These are phyloP conservation scores for Aphis gossypii DNA, from an alignment of 1,140 invertebrate genomes.

Conservation along the genomic window DNA sequence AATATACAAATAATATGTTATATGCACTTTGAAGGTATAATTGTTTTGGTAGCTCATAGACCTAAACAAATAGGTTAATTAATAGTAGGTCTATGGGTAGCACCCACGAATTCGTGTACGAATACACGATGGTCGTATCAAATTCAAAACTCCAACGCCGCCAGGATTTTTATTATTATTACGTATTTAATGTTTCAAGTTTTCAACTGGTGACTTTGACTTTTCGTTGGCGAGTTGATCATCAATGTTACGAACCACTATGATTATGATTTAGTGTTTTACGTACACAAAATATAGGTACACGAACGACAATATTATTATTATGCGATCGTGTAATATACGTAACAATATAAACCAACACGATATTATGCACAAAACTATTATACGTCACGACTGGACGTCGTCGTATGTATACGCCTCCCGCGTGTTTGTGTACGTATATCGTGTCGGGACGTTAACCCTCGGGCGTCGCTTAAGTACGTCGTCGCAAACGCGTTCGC, in stretches of 20 bases:
- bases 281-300: neutral
- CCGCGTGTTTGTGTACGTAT: neutral
- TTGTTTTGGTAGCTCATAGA: neutral
- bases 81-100: too few relatives aligned
- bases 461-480: conserved; percentile 28
- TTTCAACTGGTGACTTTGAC: neutral
- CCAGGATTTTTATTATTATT: neutral
- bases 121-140: too few relatives aligned
- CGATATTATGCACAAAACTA: neutral
- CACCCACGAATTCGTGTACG: too few relatives aligned
- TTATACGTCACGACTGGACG: neutral
- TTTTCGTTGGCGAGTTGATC: neutral
- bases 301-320: neutral
- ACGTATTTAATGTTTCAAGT: neutral
- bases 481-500: neutral
- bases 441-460: conserved; percentile 25
- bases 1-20: too few relatives aligned
- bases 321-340: neutral
- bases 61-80: too few relatives aligned
- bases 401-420: neutral
- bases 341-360: neutral
- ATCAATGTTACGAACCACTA: neutral
- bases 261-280: neutral
- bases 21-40: neutral
- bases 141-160: neutral